Evolutionary conservation across 2,113 vertebrate species (phyloP).

Genomic region (Rhizomys pruinosus): DNA sequence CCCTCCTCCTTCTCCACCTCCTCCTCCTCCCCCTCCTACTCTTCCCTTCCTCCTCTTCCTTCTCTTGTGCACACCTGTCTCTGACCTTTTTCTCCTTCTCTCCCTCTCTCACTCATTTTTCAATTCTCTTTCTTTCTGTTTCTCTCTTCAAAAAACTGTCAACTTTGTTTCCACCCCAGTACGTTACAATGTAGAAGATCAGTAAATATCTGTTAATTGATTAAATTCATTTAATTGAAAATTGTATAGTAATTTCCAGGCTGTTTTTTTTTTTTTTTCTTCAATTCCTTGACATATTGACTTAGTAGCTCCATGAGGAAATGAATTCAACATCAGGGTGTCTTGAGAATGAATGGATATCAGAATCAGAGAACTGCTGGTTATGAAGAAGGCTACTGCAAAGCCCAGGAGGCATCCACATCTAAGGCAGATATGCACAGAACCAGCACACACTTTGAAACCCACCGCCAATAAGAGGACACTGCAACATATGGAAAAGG

Average conservation of each 20-base stretch:
- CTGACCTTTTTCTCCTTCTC: not conserved
- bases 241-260: not conserved
- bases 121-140: too few species aligned
- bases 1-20: not conserved
- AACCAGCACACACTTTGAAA: not conserved
- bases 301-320: not conserved
- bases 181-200: not conserved
- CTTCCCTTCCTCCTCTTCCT: too few species aligned
- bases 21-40: too few species aligned
- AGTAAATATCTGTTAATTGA: not conserved
- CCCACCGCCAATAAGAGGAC: not conserved
- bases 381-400: not conserved
- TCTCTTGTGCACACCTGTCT: too few species aligned
- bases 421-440: not conserved
- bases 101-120: too few species aligned
- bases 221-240: not conserved
- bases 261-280: not conserved
- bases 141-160: not conserved
- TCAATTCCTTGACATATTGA: not conserved
- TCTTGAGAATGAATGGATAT: not conserved
- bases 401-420: not conserved
- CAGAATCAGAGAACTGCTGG: not conserved
- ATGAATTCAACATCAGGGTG: not conserved
- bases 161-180: not conserved
- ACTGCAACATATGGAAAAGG: not conserved